Evolutionary conservation across 2,888 invertebrate genomes (phyloP), one percentile per base, ranked within the genome.

Genomic region (Thecocarcelia acutangulata): DNA sequence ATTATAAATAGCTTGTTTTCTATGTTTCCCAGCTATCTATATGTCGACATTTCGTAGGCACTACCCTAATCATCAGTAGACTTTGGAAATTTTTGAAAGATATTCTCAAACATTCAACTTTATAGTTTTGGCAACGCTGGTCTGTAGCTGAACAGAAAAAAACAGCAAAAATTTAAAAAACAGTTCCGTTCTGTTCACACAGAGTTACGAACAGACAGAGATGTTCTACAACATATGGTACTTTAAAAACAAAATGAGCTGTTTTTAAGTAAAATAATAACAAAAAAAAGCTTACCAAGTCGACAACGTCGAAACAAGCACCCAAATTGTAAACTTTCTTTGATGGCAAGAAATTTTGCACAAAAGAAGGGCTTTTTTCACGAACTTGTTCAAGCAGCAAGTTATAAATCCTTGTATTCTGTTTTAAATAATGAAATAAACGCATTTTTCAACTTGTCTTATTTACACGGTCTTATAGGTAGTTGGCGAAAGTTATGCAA

Each of bases 281-380:
- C 24, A 24, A 24, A 3, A 24, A 24, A 33, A 33, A 21, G 82
- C 85, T 84, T 83, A 85, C 85, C 82, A 85, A 83, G 63, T 84
- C 81, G 5, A 78, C 72, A 9, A 84, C 61, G 61, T 85, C 85
- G 68, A 84, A 84, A 48, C 76, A 80, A 28, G 79, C 64, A 37
- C 85, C 85, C 42, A 87, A 84, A 50, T 88, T 88, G 70, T 87
- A 88, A 44, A 88, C 78, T 83, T 85, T 85, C 28, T 79, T 82
- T 19, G 50, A 52, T 52, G 82, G 78, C 19, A 82, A 50, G 8
- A 82, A 2, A 54, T 48, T 59, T 66, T 72, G 59, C 15, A 82
- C 54, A 44, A 78, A 70, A 2, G 48, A 17, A 19, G 66, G 64
- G 56, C 70, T 58, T 24, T 19, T 78, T 50, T 78, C 48, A 21